Percentiles rank a stretch among this genome's conserved stretches.
Conservation (phyloP, 2,113 vertebrate genomes). For the Plotosus lineatus region DNA sequence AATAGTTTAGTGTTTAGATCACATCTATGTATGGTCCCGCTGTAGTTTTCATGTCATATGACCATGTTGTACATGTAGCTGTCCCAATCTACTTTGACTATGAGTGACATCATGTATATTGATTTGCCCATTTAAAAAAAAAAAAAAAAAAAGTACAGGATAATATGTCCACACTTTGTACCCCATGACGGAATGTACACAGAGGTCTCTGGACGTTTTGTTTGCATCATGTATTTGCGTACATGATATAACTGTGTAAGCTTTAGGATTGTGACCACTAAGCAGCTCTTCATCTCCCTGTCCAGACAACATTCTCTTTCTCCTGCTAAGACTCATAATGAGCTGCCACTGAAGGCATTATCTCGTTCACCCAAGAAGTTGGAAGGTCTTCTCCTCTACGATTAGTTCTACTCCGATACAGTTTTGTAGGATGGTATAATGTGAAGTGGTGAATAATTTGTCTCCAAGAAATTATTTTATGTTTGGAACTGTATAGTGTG, state of each 20-base stretch:
- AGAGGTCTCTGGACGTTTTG: background rate
- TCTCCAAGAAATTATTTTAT: background rate
- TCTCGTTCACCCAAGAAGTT: slow-evolving; percentile 9
- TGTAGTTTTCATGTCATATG: background rate
- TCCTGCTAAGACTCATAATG: slow-evolving; percentile 47
- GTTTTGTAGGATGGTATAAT: background rate
- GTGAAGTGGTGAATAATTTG: background rate
- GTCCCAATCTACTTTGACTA: background rate
- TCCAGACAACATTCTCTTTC: slow-evolving; percentile 48
- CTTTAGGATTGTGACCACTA: slow-evolving; percentile 35
- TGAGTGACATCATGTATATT: background rate
- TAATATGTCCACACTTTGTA: too few relatives aligned
- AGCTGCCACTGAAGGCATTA: slow-evolving; percentile 37
- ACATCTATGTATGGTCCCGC: background rate
- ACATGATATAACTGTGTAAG: slow-evolving; percentile 6
- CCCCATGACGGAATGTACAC: background rate
- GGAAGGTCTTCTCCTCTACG: slow-evolving; percentile 6
- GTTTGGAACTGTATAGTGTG: background rate
- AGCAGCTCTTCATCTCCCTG: slow-evolving; percentile 41
- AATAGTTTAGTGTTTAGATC: background rate
- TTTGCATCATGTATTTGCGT: slow-evolving; percentile 8
- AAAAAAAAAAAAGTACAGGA: too few relatives aligned
- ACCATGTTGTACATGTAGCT: too few relatives aligned
- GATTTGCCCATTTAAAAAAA: background rate
- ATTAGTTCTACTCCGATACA: background rate